Conservation (phyloP, 1,140 invertebrate species). For the Parasteatoda tepidariorum region DNA sequence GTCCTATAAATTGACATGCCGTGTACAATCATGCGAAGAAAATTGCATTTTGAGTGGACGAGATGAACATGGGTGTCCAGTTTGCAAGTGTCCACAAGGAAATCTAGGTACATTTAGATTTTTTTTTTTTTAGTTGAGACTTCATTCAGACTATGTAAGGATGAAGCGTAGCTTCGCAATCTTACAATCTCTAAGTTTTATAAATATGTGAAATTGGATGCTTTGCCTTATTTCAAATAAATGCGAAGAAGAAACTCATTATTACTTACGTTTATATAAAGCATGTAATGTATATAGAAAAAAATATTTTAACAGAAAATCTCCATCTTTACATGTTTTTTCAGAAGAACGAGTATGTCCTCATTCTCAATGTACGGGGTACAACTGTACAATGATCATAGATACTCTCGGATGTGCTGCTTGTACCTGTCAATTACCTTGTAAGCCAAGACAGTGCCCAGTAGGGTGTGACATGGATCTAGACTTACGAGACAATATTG, state of each 20-base stretch:
- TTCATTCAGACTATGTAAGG: not conserved
- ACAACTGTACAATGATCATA: conserved; percentile 38
- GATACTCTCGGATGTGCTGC: conserved; percentile 37
- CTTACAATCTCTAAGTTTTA: no score
- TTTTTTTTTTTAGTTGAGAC: not conserved
- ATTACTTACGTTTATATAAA: no score
- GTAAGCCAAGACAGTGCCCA: conserved; percentile 49
- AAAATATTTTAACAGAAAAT: no score
- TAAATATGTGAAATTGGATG: no score
- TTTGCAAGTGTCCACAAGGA: conserved; percentile 49
- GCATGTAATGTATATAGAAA: no score
- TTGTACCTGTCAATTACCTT: conserved; percentile 38
- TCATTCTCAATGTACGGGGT: conserved; percentile 16
- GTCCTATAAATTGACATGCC: conserved; percentile 36
- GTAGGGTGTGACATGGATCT: conserved; percentile 40
- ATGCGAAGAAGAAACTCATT: no score
- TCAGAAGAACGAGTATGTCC: conserved; percentile 36
- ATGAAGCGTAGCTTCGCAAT: no score
- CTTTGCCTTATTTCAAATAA: no score
- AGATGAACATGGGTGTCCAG: conserved; percentile 31
- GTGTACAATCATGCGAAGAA: conserved; percentile 33
- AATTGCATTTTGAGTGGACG: conserved; percentile 44
- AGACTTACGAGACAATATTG: not conserved
- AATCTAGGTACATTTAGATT: conserved; percentile 21
- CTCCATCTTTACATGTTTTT: not conserved